Conservation (phyloP, 2,888 invertebrate genomes). For the Endomychus coccineus region DNA sequence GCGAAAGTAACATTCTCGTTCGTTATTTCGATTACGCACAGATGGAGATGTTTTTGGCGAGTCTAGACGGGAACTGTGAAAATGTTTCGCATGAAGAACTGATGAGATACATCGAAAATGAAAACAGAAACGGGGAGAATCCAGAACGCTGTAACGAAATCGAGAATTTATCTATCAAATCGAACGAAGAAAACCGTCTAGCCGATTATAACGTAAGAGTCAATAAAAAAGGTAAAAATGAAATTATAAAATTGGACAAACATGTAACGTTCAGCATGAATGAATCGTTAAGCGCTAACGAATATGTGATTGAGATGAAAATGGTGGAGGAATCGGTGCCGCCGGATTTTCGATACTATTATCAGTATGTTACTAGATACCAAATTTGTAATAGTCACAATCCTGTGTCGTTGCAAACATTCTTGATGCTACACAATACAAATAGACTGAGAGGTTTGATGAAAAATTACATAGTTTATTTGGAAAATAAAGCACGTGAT, state of each 20-base stretch:
- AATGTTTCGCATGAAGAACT: not conserved
- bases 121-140: no score
- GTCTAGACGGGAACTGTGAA: not conserved
- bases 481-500: not conserved
- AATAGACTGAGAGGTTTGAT: not conserved
- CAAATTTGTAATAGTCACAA: not conserved
- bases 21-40: not conserved
- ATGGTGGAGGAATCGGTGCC: not conserved
- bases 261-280: not conserved
- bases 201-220: not conserved
- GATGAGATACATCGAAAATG: not conserved
- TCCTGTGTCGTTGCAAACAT: constrained; percentile 1
- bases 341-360: not conserved
- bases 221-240: not conserved
- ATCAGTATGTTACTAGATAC: not conserved
- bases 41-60: not conserved
- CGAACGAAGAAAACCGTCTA: not conserved
- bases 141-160: no score
- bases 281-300: not conserved
- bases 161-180: no score
- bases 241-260: not conserved
- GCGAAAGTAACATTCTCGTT: not conserved
- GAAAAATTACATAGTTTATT: not conserved
- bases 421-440: not conserved
- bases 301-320: constrained; percentile 1